A percentile compares a stretch with the other conserved stretches of the same genome.
Evolutionary conservation across 2,797 vertebrate genomes (phyloP).

Genomic region (Lerista edwardsae): DNA sequence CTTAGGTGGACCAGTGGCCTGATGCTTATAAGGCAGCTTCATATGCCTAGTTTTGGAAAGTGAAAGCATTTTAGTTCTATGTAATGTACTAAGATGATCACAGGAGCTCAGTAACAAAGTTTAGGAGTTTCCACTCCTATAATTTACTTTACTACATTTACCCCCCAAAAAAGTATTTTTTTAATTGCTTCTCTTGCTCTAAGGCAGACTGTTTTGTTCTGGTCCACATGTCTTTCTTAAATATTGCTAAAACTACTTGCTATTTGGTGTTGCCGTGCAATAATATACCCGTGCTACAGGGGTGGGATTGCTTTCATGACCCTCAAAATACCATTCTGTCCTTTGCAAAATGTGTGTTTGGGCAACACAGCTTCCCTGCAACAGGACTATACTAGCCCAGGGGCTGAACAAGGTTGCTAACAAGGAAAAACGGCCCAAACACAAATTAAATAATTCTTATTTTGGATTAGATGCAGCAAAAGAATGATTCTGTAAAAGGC

Average conservation of each 20-base stretch:
- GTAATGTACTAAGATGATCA: background rate
- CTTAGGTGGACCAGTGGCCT: background rate
- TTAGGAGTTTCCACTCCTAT: background rate
- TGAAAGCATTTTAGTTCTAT: conserved; percentile 9
- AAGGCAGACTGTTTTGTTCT: background rate
- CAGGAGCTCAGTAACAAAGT: background rate
- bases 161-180: background rate
- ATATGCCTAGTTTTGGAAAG: conserved; percentile 34
- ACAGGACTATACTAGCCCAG: background rate
- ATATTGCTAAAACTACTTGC: background rate
- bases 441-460: background rate
- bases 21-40: background rate
- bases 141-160: background rate
- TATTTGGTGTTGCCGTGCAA: background rate
- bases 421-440: background rate
- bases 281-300: background rate
- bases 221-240: background rate
- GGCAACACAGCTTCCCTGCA: background rate
- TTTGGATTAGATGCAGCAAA: background rate
- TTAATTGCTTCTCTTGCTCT: too few relatives aligned
- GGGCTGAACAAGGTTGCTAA: background rate
- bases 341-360: background rate
- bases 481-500: background rate
- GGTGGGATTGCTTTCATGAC: background rate
- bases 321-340: background rate